A percentile compares a stretch with the other conserved stretches of the same genome.
Conservation (phyloP, 2,888 invertebrate species). For the Pomacea canaliculata region DNA sequence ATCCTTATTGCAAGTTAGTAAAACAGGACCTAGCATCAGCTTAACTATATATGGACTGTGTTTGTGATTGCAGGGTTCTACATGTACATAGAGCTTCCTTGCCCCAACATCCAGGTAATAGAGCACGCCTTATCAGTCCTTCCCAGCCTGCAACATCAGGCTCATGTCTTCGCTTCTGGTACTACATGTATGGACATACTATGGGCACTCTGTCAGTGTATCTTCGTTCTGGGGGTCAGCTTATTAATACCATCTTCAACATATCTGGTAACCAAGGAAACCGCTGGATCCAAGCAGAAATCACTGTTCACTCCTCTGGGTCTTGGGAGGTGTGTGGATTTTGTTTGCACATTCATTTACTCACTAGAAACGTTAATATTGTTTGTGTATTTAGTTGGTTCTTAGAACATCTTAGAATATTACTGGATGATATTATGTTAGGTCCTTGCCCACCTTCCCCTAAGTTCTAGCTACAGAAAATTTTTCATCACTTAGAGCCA, state of each 20-base stretch:
- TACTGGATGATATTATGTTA: no score
- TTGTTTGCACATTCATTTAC: not conserved
- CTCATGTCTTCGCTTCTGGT: constrained; percentile 64
- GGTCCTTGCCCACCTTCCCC: no score
- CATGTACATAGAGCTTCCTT: constrained; percentile 57
- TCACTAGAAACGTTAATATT: no score
- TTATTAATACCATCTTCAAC: constrained; percentile 35
- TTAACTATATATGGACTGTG: no score
- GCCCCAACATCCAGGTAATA: constrained; percentile 44
- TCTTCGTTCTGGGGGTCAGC: constrained; percentile 5
- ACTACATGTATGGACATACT: constrained; percentile 59
- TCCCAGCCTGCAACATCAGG: constrained; percentile 39
- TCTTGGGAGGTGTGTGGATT: constrained; percentile 47
- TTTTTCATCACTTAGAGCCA: no score
- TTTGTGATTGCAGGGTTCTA: constrained; percentile 50
- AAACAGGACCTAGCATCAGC: no score
- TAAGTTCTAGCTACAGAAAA: no score
- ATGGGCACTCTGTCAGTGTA: constrained; percentile 55
- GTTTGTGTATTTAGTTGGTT: no score
- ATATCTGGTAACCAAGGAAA: constrained; percentile 53
- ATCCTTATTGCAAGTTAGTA: no score
- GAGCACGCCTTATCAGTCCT: constrained; percentile 35
- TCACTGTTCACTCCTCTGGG: constrained; percentile 47
- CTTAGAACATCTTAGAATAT: no score
- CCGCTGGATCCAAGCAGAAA: constrained; percentile 52